phyloP scores from a whole-genome alignment of 2,888 invertebrate species.

The Lithophane ornitopus region DNA sequence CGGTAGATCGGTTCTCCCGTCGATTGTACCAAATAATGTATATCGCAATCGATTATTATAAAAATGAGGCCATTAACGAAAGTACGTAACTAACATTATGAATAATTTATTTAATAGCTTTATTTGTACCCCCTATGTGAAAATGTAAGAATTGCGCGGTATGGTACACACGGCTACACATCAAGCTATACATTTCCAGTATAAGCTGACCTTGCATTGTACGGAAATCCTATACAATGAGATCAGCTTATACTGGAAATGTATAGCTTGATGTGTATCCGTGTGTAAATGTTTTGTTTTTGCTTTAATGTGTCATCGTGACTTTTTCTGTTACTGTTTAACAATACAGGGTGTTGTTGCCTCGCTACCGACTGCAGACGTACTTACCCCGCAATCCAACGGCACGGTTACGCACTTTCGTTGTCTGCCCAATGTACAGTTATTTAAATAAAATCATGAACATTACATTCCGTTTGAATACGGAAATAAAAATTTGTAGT shows the following conservation, averaged over 20 bases:
- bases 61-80: constrained; percentile 33
- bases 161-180: background rate
- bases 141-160: constrained; percentile 34
- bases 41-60: constrained; percentile 36
- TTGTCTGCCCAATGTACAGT: constrained; percentile 55
- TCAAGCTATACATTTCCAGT: too few species aligned
- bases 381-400: constrained; percentile 17
- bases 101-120: constrained; percentile 36
- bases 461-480: constrained; percentile 61
- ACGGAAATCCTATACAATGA: too few species aligned
- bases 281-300: background rate
- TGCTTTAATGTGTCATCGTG: constrained; percentile 5
- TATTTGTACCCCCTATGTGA: constrained; percentile 12
- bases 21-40: constrained; percentile 59
- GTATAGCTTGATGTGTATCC: too few species aligned
- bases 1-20: constrained; percentile 36
- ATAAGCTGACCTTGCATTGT: too few species aligned
- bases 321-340: background rate
- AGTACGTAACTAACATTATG: constrained; percentile 54
- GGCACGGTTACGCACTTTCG: constrained; percentile 53
- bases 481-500: constrained; percentile 54
- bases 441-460: constrained; percentile 49
- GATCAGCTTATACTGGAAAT: too few species aligned
- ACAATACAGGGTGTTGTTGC: constrained; percentile 6
- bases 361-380: background rate